A percentile compares a stretch with the other conserved stretches of the same genome.
Evolutionary conservation across 2,797 vertebrate genomes (phyloP).

Genomic region (Sorex maritimensis): DNA sequence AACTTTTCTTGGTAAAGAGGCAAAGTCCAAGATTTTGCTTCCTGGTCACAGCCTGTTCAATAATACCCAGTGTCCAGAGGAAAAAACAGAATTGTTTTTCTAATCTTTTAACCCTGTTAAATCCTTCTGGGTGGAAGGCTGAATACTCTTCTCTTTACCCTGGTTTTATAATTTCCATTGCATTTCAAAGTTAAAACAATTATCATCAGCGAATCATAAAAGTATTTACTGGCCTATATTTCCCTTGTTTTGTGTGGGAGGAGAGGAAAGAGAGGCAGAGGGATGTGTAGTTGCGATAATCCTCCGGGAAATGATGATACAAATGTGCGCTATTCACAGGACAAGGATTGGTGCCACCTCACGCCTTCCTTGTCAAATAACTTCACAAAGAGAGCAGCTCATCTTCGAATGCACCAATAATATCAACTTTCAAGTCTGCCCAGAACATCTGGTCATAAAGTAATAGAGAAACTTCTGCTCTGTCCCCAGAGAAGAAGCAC

Average conservation of each 20-base stretch:
- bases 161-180: conserved; percentile 25
- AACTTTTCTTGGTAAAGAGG: not conserved
- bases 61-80: not conserved
- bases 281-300: not conserved
- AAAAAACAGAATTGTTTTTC: conserved; percentile 38
- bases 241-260: not conserved
- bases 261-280: not conserved
- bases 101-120: not conserved
- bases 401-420: conserved; percentile 1
- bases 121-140: not conserved
- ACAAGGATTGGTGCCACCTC: not conserved
- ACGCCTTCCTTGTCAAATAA: not conserved
- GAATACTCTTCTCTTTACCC: not conserved
- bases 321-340: not conserved
- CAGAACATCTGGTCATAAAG: not conserved
- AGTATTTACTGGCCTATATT: conserved; percentile 44
- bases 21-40: conserved; percentile 16
- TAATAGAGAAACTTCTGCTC: not conserved
- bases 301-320: conserved; percentile 1
- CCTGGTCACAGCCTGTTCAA: not conserved
- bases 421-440: not conserved
- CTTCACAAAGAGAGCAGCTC: conserved; percentile 10
- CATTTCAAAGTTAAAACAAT: conserved; percentile 72
- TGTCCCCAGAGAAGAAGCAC: not conserved
- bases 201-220: not conserved